Percentiles rank a stretch among this genome's conserved stretches.
phyloP scores from a whole-genome alignment of 1,140 invertebrate genomes.

The Pectinophora gossypiella region DNA sequence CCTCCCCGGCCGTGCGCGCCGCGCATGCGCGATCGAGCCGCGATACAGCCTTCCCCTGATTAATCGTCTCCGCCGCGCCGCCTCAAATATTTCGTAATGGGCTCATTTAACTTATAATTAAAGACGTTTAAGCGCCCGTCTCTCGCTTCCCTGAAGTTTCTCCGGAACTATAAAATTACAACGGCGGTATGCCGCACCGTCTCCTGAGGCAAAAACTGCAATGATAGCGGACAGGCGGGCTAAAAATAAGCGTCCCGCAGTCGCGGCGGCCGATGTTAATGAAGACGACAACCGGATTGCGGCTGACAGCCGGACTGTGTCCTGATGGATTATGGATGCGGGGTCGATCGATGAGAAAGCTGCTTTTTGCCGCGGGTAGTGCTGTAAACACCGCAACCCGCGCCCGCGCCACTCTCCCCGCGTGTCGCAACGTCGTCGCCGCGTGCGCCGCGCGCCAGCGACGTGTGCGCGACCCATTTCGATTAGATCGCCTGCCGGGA shows the following conservation, averaged over 20 bases:
- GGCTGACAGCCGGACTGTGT: constrained; percentile 27
- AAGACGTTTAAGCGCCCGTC: constrained; percentile 31
- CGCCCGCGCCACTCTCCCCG: constrained; percentile 19
- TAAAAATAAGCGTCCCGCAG: constrained; percentile 39
- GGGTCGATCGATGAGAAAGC: not conserved
- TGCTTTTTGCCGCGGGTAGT: not conserved
- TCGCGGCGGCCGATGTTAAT: constrained; percentile 46
- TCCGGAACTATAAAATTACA: constrained; percentile 55
- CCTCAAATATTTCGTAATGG: constrained; percentile 39
- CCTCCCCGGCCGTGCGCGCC: not conserved
- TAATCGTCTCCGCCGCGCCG: constrained; percentile 8
- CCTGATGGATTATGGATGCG: constrained; percentile 25
- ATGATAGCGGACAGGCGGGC: constrained; percentile 26
- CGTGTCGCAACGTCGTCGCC: constrained; percentile 11
- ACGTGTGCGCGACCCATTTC: constrained; percentile 37
- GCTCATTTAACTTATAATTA: constrained; percentile 40
- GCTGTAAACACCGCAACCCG: no score
- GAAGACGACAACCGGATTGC: constrained; percentile 40
- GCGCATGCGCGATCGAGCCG: not conserved
- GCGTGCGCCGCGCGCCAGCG: not conserved
- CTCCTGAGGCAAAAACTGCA: constrained; percentile 30
- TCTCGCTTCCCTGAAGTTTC: constrained; percentile 41
- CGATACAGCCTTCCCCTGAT: constrained; percentile 4
- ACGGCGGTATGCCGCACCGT: constrained; percentile 29
- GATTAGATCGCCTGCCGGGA: constrained; percentile 37